phyloP scores from a whole-genome alignment of 2,888 invertebrate species.

The Diogma glabrata region DNA sequence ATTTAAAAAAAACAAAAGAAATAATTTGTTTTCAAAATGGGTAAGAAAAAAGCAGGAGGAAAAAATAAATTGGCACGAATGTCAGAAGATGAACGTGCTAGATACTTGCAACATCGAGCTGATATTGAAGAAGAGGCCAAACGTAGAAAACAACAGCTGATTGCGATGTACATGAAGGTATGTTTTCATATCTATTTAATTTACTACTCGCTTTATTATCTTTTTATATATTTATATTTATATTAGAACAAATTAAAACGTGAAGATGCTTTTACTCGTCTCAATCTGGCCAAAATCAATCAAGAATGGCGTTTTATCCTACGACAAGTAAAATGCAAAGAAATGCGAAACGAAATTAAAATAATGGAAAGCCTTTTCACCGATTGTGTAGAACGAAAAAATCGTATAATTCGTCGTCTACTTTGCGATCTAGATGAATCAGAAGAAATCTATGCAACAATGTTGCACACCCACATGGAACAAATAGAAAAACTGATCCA shows the following conservation, averaged over 20 bases:
- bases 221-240: conserved; percentile 14
- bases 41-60: conserved; percentile 58
- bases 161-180: conserved; percentile 72
- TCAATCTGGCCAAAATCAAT: conserved; percentile 74
- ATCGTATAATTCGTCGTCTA: conserved; percentile 50
- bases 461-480: conserved; percentile 61
- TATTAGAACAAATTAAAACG: conserved; percentile 77
- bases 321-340: conserved; percentile 62
- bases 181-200: too few relatives aligned
- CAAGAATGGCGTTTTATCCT: conserved; percentile 73
- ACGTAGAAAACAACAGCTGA: conserved; percentile 65
- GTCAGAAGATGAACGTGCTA: conserved; percentile 71
- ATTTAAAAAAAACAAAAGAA: conserved; percentile 10
- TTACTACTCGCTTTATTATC: not conserved
- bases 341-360: conserved; percentile 56
- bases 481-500: conserved; percentile 53
- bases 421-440: conserved; percentile 54
- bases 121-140: conserved; percentile 73
- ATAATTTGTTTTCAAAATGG: too few relatives aligned
- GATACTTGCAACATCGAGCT: conserved; percentile 70
- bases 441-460: conserved; percentile 59
- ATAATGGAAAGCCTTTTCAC: conserved; percentile 37
- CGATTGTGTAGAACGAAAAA: conserved; percentile 50
- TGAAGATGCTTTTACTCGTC: conserved; percentile 64
- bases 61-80: conserved; percentile 66